Percentiles rank a stretch among this genome's conserved stretches.
Conservation (phyloP, 2,888 invertebrate species). For the Dorcus hopei region DNA sequence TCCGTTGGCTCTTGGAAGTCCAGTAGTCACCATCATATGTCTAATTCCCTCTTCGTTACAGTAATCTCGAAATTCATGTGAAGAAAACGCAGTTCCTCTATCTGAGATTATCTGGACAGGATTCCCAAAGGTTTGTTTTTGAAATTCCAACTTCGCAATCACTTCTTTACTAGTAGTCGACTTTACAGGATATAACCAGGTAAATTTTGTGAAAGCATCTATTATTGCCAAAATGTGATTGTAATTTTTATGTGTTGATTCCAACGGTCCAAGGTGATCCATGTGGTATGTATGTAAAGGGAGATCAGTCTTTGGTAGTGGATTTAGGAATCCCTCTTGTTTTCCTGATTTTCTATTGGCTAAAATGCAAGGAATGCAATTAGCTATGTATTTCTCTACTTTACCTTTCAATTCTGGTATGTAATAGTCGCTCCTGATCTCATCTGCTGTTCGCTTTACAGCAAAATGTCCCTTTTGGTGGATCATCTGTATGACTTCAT, state of each 20-base stretch:
- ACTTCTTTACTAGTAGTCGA: constrained; percentile 24
- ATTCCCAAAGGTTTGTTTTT: constrained; percentile 26
- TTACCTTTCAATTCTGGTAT: constrained; percentile 25
- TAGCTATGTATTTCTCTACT: constrained; percentile 11
- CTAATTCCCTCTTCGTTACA: constrained; percentile 37
- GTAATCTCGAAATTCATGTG: constrained; percentile 37
- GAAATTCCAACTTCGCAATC: constrained; percentile 20
- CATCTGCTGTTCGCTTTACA: constrained; percentile 23
- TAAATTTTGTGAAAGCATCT: constrained; percentile 34
- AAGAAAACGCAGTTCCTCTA: constrained; percentile 43
- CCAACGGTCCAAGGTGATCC: constrained; percentile 31
- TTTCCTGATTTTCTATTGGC: constrained; percentile 24
- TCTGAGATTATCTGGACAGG: constrained; percentile 17
- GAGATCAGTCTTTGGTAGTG: constrained; percentile 23
- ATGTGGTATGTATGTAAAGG: constrained; percentile 30
- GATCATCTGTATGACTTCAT: constrained; percentile 15
- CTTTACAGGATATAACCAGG: no score
- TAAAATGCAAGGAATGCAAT: constrained; percentile 28
- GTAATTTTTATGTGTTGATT: constrained; percentile 29
- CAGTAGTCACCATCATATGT: constrained; percentile 4
- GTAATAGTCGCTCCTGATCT: constrained; percentile 13
- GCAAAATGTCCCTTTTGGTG: constrained; percentile 24
- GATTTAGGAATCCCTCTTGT: constrained; percentile 25
- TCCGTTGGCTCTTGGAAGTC: no score
- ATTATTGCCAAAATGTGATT: constrained; percentile 24